phyloP scores from a whole-genome alignment of 2,113 vertebrate species.

The Colinus virginianus region DNA sequence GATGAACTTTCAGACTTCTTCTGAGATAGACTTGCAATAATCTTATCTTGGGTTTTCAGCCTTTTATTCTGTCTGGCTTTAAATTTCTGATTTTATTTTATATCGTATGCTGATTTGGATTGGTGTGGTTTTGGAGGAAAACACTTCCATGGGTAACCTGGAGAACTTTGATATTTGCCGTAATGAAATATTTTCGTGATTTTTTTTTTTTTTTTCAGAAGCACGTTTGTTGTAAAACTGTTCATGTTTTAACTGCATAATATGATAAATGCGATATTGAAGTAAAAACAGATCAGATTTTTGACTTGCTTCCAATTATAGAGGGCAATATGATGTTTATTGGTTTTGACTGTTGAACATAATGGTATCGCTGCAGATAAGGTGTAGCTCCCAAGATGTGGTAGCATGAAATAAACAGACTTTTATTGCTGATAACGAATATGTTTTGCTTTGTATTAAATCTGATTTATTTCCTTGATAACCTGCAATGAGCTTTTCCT shows the following conservation, averaged over 20 bases:
- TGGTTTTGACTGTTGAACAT: slow-evolving; percentile 32
- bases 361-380: slow-evolving; percentile 23
- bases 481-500: background rate
- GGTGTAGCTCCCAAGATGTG: slow-evolving; percentile 13
- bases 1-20: background rate
- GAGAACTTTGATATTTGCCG: background rate
- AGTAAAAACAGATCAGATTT: slow-evolving; percentile 20
- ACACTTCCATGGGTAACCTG: slow-evolving; percentile 4
- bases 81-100: background rate
- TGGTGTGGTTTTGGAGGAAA: background rate
- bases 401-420: slow-evolving; percentile 19
- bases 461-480: background rate
- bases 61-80: background rate
- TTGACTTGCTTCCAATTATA: slow-evolving; percentile 36
- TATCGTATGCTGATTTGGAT: slow-evolving; percentile 4
- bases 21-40: background rate
- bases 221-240: slow-evolving; percentile 16
- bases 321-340: slow-evolving; percentile 28
- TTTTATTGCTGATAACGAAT: slow-evolving; percentile 50
- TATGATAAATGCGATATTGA: slow-evolving; percentile 16
- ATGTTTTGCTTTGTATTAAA: slow-evolving; percentile 10
- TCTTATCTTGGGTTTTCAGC: background rate
- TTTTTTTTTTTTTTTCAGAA: background rate
- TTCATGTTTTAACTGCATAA: background rate
- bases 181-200: no score